These are phyloP conservation scores for Toxonevra muliebris DNA, from an alignment of 2,888 invertebrate genomes.

Conservation along the genomic window DNA sequence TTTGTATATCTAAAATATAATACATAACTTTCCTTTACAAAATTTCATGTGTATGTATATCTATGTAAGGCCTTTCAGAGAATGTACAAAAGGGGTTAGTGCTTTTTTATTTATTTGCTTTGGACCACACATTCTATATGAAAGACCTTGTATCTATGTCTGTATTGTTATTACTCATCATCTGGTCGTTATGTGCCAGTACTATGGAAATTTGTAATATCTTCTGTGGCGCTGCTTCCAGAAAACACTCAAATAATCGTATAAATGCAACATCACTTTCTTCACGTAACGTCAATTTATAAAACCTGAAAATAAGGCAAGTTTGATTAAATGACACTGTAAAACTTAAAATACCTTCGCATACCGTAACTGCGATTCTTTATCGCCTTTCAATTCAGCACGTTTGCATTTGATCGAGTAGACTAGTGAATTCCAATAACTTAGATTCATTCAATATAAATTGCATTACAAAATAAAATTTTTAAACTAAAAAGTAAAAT, in stretches of 20 bases:
- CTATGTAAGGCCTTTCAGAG: not conserved
- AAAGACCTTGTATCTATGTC: no score
- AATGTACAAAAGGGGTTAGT: not conserved
- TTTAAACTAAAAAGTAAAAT: slow-evolving; percentile 15
- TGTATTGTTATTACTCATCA: slow-evolving; percentile 41
- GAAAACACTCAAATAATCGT: slow-evolving; percentile 80
- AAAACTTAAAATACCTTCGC: slow-evolving; percentile 22
- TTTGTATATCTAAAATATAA: slow-evolving; percentile 69
- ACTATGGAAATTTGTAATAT: slow-evolving; percentile 78
- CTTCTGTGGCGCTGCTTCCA: slow-evolving; percentile 84
- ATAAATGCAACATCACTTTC: slow-evolving; percentile 82
- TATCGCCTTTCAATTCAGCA: slow-evolving; percentile 46
- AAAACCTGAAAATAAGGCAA: slow-evolving; percentile 66
- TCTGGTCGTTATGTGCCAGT: slow-evolving; percentile 67
- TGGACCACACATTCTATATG: no score
- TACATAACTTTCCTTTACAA: not conserved
- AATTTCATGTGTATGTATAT: not conserved
- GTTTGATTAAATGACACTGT: not conserved
- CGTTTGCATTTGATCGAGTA: slow-evolving; percentile 51
- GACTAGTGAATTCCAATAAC: slow-evolving; percentile 49
- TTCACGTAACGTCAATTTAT: slow-evolving; percentile 78
- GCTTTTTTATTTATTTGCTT: slow-evolving; percentile 64
- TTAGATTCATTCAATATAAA: slow-evolving; percentile 19
- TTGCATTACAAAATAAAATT: not conserved
- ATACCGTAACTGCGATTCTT: slow-evolving; percentile 48